Evolutionary conservation across 2,888 invertebrate species (phyloP).

Genomic region (Calliphora vomitoria): DNA sequence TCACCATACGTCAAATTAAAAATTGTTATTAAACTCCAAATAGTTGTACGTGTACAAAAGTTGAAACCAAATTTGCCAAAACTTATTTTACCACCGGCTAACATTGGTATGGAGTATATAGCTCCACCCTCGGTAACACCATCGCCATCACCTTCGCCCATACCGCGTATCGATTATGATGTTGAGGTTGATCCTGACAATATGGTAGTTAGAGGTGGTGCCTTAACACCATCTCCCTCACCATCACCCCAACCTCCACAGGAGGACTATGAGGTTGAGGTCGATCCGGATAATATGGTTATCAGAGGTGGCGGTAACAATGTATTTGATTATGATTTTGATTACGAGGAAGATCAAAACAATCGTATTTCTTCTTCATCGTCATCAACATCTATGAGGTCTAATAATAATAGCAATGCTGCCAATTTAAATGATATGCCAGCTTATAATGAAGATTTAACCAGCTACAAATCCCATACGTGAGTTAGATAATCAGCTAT

Average conservation of each 20-base stretch:
- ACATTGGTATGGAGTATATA: slow-evolving; percentile 80
- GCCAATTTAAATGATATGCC: slow-evolving; percentile 74
- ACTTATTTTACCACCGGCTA: slow-evolving; percentile 83
- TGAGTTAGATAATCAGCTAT: slow-evolving; percentile 80
- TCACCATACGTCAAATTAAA: slow-evolving; percentile 55
- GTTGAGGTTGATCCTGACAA: slow-evolving; percentile 84
- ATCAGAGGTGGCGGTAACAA: slow-evolving; percentile 78
- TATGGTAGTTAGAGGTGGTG: slow-evolving; percentile 80
- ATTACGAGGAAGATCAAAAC: slow-evolving; percentile 57
- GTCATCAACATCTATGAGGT: slow-evolving; percentile 79
- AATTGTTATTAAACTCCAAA: slow-evolving; percentile 57
- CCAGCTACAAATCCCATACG: slow-evolving; percentile 83
- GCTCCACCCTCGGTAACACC: slow-evolving; percentile 79
- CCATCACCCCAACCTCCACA: slow-evolving; percentile 66
- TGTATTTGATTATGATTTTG: slow-evolving; percentile 62
- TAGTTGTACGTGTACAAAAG: slow-evolving; percentile 85
- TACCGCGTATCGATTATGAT: slow-evolving; percentile 82
- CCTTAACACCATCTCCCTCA: slow-evolving; percentile 75
- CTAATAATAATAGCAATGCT: slow-evolving; percentile 68
- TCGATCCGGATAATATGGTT: slow-evolving; percentile 83
- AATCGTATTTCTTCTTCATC: slow-evolving; percentile 66
- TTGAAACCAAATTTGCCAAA: slow-evolving; percentile 84
- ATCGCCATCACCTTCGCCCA: slow-evolving; percentile 83
- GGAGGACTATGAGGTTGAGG: slow-evolving; percentile 80
- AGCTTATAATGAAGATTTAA: slow-evolving; percentile 80